Base-by-base conservation (phyloP, 2,113 vertebrate genomes). In the Cyrtonyx montezumae region DNA sequence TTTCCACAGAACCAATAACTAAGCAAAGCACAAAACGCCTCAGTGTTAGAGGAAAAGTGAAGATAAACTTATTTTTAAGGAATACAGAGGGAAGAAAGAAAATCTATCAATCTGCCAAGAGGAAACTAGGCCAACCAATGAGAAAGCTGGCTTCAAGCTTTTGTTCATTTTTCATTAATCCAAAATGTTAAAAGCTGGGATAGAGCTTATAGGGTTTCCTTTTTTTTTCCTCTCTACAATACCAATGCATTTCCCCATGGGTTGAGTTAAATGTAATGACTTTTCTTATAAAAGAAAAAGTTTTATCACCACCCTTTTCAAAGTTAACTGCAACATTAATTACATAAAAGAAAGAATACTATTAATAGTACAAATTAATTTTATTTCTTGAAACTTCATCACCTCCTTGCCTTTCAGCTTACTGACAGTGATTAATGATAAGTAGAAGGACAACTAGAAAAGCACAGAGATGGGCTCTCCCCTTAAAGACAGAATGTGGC, bases 51-150 rank as follows among this genome's bases (percentile, higher is more conserved):
- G 19, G 40, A 90, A 90, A 84, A 93, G 26, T 69, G 67, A 90
- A 92, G 92, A 95, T 73, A 22, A 36, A 69, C 49, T 81, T 96
- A 73, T 53, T 90, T 70, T 76, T 88, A 48, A 88, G 53, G 53
- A 93, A 81, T 65, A 93, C 3, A 69, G 77, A 75, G 17, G 9
- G 8, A 86, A 78, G 61, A 59, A 83, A 77, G 48, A 88, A 94
- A 94, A 94, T 73, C 74, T 81, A 88, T 88, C 88, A 76, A 53
- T 58, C 70, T 73, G 80, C 23, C 70, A 88, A 3, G 3, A 91
- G 36, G 73, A 94, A 92, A 89, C 32, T 13, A 84, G 55, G 75
- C 67, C 74, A 88, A 58, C 58, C 43, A 88, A 88, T 51, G 7
- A 73, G 36, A 81, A 93, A 84, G 19, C 6, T 42, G 30, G 56